Percentiles rank a stretch among this genome's conserved stretches.
Evolutionary conservation across 2,888 invertebrate genomes (phyloP).

Genomic region (Pinctada fucata): DNA sequence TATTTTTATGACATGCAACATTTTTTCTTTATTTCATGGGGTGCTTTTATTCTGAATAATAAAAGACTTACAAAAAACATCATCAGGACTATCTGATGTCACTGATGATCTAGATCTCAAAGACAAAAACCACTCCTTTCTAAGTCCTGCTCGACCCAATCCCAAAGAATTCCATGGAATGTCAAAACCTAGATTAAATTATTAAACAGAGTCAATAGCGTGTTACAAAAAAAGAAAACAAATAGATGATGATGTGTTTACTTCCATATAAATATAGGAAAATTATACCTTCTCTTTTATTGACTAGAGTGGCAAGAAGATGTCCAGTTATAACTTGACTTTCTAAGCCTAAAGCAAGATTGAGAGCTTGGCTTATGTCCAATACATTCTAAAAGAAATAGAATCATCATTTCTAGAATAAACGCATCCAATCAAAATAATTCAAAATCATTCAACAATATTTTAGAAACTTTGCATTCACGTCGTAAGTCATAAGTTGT

Average conservation of each 20-base stretch:
- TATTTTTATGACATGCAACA: too few relatives aligned
- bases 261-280: neutral
- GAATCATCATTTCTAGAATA: too few relatives aligned
- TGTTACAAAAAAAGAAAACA: neutral
- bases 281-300: constrained; percentile 54
- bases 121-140: constrained; percentile 41
- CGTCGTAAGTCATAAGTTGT: too few relatives aligned
- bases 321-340: constrained; percentile 65
- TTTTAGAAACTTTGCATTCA: neutral
- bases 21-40: too few relatives aligned
- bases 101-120: too few relatives aligned
- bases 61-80: neutral
- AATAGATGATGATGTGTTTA: neutral
- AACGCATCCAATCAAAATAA: too few relatives aligned
- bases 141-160: constrained; percentile 28
- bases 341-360: constrained; percentile 54
- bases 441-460: too few relatives aligned
- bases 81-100: neutral
- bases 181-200: constrained; percentile 33
- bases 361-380: constrained; percentile 62
- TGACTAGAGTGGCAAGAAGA: constrained; percentile 63
- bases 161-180: constrained; percentile 47
- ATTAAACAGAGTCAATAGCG: neutral
- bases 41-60: too few relatives aligned
- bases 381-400: constrained; percentile 55